Percentiles rank a stretch among this genome's conserved stretches.
Conservation (phyloP, 2,888 invertebrate species). For the Plebejus argus region DNA sequence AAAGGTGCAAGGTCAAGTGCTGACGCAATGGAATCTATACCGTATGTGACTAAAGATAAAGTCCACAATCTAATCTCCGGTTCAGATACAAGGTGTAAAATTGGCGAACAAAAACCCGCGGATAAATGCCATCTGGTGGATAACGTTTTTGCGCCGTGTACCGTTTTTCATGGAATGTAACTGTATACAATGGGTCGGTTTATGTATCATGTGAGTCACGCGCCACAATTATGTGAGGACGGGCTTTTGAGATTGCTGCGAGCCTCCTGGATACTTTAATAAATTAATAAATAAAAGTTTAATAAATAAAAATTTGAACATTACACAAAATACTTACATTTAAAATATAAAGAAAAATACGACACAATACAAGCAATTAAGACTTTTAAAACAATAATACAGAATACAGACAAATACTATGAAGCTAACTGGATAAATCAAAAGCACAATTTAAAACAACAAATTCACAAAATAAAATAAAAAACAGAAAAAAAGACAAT, state of each 20-base stretch:
- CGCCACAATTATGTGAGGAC: slow-evolving; percentile 4
- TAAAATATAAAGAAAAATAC: no score
- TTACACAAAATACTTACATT: no score
- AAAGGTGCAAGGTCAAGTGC: slow-evolving; percentile 39
- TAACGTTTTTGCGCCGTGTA: slow-evolving; percentile 22
- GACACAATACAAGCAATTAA: no score
- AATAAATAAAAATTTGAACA: no score
- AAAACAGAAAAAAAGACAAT: no score
- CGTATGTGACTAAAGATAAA: neutral
- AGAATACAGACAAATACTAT: no score
- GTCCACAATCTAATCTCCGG: neutral
- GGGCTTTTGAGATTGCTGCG: neutral
- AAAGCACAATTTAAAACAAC: no score
- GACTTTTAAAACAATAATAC: no score
- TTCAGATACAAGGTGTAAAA: slow-evolving; percentile 13
- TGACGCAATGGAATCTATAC: neutral
- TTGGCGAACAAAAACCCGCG: slow-evolving; percentile 4
- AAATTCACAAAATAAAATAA: no score
- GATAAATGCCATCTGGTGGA: slow-evolving; percentile 26
- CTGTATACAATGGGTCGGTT: slow-evolving; percentile 7
- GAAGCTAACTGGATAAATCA: no score
- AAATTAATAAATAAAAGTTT: no score
- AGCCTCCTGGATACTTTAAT: neutral
- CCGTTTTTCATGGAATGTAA: slow-evolving; percentile 15
- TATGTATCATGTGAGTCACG: slow-evolving; percentile 17